phyloP scores from a whole-genome alignment of 2,888 invertebrate species.

The Mesorhabditis spiculigera region DNA sequence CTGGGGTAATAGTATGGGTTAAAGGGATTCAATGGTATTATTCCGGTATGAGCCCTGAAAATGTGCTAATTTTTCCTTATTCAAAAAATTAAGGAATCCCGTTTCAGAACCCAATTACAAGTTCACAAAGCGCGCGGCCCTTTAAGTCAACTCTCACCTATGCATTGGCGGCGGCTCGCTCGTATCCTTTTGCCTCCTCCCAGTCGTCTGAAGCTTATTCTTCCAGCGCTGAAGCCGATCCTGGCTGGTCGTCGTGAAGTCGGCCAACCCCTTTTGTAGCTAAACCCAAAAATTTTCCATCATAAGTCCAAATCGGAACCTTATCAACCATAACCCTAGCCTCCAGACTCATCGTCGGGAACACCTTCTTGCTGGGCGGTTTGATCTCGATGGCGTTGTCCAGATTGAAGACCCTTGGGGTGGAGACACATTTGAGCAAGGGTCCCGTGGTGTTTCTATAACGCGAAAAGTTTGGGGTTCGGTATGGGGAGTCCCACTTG shows the following conservation, averaged over 20 bases:
- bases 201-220: slow-evolving; percentile 6
- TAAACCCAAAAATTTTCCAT: neutral
- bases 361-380: slow-evolving; percentile 1
- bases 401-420: neutral
- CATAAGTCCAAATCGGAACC: neutral
- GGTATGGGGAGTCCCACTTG: neutral
- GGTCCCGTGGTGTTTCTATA: neutral
- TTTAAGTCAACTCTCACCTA: neutral
- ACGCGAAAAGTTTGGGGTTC: neutral
- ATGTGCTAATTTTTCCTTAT: too few relatives aligned
- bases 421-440: slow-evolving; percentile 1
- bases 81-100: too few relatives aligned
- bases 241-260: neutral
- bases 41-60: too few relatives aligned
- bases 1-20: too few relatives aligned
- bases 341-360: neutral
- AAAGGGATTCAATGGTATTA: too few relatives aligned
- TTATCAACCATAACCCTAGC: neutral
- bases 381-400: slow-evolving; percentile 4
- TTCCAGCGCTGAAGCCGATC: slow-evolving; percentile 3
- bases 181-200: neutral
- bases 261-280: neutral
- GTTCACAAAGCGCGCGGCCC: too few relatives aligned
- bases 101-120: too few relatives aligned
- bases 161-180: slow-evolving; percentile 6